phyloP scores from a whole-genome alignment of 2,888 invertebrate genomes.

The Melanotus villosus region DNA sequence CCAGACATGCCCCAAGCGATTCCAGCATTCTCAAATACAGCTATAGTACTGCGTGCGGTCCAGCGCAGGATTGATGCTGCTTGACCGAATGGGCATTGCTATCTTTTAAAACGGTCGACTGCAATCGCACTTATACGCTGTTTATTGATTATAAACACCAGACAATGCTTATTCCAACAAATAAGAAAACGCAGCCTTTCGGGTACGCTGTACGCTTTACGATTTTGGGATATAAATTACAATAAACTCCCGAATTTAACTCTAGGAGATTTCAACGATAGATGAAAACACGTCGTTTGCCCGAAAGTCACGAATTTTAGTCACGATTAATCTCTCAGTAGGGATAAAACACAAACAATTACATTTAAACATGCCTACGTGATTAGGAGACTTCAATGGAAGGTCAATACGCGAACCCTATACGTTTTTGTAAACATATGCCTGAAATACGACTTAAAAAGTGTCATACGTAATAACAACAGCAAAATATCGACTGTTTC shows the following conservation, averaged over 20 bases:
- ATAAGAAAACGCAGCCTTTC: not conserved
- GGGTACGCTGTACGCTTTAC: not conserved
- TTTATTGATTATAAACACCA: conserved; percentile 39
- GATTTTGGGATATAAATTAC: not conserved
- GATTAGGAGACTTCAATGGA: conserved; percentile 17
- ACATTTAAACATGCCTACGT: not conserved
- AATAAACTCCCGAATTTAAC: not conserved
- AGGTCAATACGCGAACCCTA: conserved; percentile 9
- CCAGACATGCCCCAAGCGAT: conserved; percentile 64
- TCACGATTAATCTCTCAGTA: not conserved
- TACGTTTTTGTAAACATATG: too few species aligned
- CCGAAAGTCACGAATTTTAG: not conserved
- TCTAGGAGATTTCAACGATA: not conserved
- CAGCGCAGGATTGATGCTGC: conserved; percentile 35
- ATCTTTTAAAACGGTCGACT: conserved; percentile 42
- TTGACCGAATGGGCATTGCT: conserved; percentile 21
- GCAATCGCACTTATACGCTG: conserved; percentile 40
- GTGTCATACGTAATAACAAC: too few species aligned
- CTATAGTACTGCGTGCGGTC: conserved; percentile 50
- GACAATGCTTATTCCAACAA: conserved; percentile 27
- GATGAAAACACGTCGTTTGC: not conserved
- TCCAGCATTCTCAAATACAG: conserved; percentile 61
- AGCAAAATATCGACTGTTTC: too few species aligned
- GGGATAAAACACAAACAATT: not conserved
- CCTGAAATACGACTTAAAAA: too few species aligned